Evolutionary conservation across 2,888 invertebrate species (phyloP).

Genomic region (Villa cingulata): DNA sequence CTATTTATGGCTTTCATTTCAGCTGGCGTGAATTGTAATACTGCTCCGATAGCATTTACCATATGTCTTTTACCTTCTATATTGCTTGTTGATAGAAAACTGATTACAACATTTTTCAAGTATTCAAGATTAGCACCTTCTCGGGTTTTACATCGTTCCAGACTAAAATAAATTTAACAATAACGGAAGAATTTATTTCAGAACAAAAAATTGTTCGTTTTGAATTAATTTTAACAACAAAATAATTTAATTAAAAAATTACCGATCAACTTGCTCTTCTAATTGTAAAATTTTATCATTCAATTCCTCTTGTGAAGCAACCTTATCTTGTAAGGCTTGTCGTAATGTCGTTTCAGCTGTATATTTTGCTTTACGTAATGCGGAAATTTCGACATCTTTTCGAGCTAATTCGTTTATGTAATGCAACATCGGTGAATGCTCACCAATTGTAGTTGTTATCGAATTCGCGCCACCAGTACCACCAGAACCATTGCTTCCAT

Average conservation of each 20-base stretch:
- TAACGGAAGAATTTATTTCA: conserved; percentile 4
- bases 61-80: conserved; percentile 59
- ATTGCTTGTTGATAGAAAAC: conserved; percentile 60
- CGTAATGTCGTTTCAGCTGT: conserved; percentile 42
- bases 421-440: conserved; percentile 63
- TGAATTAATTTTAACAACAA: not conserved
- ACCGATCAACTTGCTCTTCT: conserved; percentile 53
- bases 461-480: conserved; percentile 14
- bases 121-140: conserved; percentile 83
- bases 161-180: conserved; percentile 33
- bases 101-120: conserved; percentile 77
- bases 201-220: conserved; percentile 12
- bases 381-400: conserved; percentile 62
- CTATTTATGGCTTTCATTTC: conserved; percentile 44
- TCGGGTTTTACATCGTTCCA: conserved; percentile 58
- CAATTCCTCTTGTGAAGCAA: conserved; percentile 41
- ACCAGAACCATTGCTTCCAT: conserved; percentile 14
- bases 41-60: conserved; percentile 79
- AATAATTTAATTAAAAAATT: not conserved
- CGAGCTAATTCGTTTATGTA: conserved; percentile 71
- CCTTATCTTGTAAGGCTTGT: conserved; percentile 43
- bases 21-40: conserved; percentile 60
- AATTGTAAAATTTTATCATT: conserved; percentile 38
- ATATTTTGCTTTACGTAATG: conserved; percentile 57
- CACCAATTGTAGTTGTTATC: conserved; percentile 29